phyloP scores from a whole-genome alignment of 2,113 vertebrate genomes.

The Oncorhynchus mykiss region DNA sequence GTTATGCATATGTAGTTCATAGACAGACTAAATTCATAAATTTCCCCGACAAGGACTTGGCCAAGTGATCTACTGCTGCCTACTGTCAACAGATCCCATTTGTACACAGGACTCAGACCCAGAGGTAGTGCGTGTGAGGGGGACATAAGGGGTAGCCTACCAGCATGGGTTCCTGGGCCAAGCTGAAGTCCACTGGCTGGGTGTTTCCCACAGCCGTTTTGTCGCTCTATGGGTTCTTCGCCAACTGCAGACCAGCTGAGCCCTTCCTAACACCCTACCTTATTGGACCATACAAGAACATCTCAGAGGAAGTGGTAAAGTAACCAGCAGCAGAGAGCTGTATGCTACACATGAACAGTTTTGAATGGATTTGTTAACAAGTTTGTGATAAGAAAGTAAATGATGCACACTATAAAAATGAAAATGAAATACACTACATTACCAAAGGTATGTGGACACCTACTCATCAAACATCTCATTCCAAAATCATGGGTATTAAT shows the following conservation, averaged over 20 bases:
- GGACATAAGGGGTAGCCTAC: background rate
- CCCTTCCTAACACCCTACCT: conserved; percentile 74
- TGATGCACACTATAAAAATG: background rate
- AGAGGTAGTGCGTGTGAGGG: too few relatives aligned
- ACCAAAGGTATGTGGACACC: too few relatives aligned
- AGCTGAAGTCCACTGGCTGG: conserved; percentile 49
- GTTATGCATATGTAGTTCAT: background rate
- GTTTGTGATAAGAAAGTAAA: background rate
- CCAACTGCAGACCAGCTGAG: conserved; percentile 70
- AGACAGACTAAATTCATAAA: too few relatives aligned
- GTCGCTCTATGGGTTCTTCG: conserved; percentile 72
- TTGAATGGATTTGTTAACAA: background rate
- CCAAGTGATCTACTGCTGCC: too few relatives aligned
- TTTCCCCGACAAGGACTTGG: too few relatives aligned
- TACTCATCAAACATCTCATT: too few relatives aligned
- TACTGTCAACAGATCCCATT: too few relatives aligned
- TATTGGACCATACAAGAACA: conserved; percentile 73
- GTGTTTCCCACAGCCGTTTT: conserved; percentile 65
- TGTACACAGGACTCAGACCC: too few relatives aligned
- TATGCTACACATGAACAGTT: background rate
- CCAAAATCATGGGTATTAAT: too few relatives aligned
- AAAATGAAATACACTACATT: too few relatives aligned
- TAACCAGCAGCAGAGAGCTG: conserved; percentile 26
- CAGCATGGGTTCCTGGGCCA: conserved; percentile 35
- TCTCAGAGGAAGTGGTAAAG: conserved; percentile 70